Percentiles rank a stretch among this genome's conserved stretches.
phyloP scores from a whole-genome alignment of 2,888 invertebrate species.

The Esperia sulphurella region DNA sequence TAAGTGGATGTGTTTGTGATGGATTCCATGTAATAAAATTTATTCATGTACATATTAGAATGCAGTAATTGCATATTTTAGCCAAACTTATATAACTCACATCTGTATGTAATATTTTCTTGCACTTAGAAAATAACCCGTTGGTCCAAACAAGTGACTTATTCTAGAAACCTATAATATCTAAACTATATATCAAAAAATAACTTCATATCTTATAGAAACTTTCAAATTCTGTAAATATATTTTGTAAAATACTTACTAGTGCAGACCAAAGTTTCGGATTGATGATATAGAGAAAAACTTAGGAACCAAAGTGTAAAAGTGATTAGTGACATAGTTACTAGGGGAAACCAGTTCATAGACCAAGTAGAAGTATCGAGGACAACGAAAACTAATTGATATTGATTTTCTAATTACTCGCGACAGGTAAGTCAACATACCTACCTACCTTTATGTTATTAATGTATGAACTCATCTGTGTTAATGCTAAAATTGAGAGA shows the following conservation, averaged over 20 bases:
- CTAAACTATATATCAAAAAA: conserved; percentile 31
- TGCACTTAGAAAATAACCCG: conserved; percentile 31
- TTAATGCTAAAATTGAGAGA: background rate
- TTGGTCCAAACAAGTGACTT: conserved; percentile 71
- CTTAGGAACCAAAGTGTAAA: conserved; percentile 9
- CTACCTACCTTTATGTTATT: background rate
- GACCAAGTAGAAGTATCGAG: conserved; percentile 22
- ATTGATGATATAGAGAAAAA: conserved; percentile 6
- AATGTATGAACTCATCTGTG: background rate
- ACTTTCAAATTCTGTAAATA: conserved; percentile 30
- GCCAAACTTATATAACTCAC: conserved; percentile 19
- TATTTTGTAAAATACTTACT: conserved; percentile 18
- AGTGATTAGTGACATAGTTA: conserved; percentile 43
- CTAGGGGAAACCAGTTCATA: conserved; percentile 27
- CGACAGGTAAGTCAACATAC: conserved; percentile 36
- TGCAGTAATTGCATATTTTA: conserved; percentile 25
- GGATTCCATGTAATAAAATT: conserved; percentile 44
- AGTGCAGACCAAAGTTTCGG: conserved; percentile 50
- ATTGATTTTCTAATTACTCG: conserved; percentile 39
- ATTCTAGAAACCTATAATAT: conserved; percentile 47
- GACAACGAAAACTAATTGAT: conserved; percentile 44
- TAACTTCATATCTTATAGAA: conserved; percentile 25
- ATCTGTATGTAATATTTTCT: conserved; percentile 20
- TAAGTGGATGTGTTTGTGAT: conserved; percentile 47
- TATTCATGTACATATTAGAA: conserved; percentile 38